Conservation (phyloP, 2,888 invertebrate genomes). For the Reticulitermes lucifugus region DNA sequence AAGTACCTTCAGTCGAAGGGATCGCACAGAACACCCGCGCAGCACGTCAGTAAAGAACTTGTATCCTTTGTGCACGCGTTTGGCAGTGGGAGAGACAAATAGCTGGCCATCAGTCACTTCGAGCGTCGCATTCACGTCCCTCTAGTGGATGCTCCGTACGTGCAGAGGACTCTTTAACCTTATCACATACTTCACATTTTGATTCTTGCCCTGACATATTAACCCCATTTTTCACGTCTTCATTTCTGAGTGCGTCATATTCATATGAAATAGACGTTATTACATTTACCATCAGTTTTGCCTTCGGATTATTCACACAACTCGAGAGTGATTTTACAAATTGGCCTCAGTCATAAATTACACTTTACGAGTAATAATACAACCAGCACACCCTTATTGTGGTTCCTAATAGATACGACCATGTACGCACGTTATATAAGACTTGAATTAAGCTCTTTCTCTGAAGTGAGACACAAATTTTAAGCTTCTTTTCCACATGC, state of each 20-base stretch:
- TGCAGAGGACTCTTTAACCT: slow-evolving; percentile 8
- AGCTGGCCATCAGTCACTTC: background rate
- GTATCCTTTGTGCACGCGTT: background rate
- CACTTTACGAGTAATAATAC: background rate
- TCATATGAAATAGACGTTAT: background rate
- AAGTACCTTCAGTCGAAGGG: no score
- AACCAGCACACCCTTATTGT: background rate
- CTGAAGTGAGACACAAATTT: no score
- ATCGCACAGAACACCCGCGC: no score
- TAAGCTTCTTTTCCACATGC: no score
- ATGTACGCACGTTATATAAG: no score
- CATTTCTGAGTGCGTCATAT: slow-evolving; percentile 4
- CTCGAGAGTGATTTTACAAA: background rate
- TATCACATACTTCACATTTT: slow-evolving; percentile 35
- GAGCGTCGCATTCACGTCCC: background rate
- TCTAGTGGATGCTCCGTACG: slow-evolving; percentile 17
- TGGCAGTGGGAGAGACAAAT: background rate
- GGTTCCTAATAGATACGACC: no score
- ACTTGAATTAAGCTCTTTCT: no score
- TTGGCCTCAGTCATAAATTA: background rate
- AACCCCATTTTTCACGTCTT: slow-evolving; percentile 30
- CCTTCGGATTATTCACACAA: background rate
- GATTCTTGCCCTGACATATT: slow-evolving; percentile 24
- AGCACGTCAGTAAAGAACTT: background rate
- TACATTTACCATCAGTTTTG: background rate